Percentiles rank a stretch among this genome's conserved stretches.
Conservation (phyloP, 2,113 vertebrate species). For the Oryzias melastigma region DNA sequence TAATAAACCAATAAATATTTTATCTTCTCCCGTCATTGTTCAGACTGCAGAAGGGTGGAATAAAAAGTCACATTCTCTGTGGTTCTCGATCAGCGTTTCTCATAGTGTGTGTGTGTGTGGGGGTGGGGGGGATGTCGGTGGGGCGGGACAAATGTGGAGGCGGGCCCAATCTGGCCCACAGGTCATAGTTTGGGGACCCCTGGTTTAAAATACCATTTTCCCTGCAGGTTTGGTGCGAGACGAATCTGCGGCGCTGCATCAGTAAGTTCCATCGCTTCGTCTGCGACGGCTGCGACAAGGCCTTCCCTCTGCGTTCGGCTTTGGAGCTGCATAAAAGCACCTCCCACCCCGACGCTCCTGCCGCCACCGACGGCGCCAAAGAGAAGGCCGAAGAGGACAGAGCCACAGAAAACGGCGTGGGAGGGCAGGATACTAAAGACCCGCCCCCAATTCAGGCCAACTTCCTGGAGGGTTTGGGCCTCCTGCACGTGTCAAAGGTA, state of each 20-base stretch:
- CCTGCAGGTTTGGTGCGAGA: conserved; percentile 95
- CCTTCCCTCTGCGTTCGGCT: conserved; percentile 89
- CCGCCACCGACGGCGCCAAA: accelerated
- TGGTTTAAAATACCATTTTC: neutral
- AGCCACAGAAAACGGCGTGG: conserved; percentile 25
- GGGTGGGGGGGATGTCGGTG: no score
- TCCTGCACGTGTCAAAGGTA: conserved; percentile 83
- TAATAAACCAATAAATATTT: no score
- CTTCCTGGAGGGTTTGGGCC: conserved; percentile 88
- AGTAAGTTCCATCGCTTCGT: conserved; percentile 93
- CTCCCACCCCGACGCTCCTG: conserved; percentile 60
- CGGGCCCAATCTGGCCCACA: no score
- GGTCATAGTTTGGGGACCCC: no score
- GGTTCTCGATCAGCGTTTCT: no score
- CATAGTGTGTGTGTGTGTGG: no score
- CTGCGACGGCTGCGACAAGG: conserved; percentile 92
- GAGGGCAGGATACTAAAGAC: conserved; percentile 9
- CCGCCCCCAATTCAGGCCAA: conserved; percentile 64
- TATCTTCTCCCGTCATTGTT: no score
- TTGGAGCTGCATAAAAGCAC: conserved; percentile 85
- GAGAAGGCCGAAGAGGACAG: conserved; percentile 10
- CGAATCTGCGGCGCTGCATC: conserved; percentile 90
- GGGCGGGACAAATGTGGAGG: no score
- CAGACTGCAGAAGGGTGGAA: no score
- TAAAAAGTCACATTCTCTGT: no score